Evolutionary conservation across 1,140 invertebrate genomes (phyloP).

Genomic region (Trichonephila clavata): DNA sequence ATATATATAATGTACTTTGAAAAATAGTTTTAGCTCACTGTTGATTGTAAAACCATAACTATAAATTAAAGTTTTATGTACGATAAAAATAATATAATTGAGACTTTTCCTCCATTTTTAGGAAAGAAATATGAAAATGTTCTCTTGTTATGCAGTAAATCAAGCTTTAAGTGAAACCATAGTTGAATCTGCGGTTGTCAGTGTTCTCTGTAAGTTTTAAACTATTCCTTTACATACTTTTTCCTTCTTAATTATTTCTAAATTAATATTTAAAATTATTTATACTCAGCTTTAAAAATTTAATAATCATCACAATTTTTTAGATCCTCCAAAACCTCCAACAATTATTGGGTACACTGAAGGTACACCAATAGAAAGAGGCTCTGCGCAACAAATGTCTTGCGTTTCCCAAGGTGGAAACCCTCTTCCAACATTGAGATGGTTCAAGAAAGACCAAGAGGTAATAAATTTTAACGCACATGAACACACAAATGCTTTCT

Average conservation of each 20-base stretch:
- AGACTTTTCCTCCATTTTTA: constrained; percentile 78
- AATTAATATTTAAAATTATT: not conserved
- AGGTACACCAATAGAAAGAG: constrained; percentile 89
- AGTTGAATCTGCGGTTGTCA: constrained; percentile 92
- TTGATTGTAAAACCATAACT: too few relatives aligned
- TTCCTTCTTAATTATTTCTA: not conserved
- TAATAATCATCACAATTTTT: not conserved
- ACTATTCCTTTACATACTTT: not conserved
- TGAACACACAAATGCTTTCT: too few relatives aligned
- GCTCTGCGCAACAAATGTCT: constrained; percentile 91
- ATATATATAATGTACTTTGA: too few relatives aligned
- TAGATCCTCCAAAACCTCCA: constrained; percentile 95
- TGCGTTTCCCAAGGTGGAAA: constrained; percentile 97
- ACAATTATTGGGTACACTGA: constrained; percentile 93
- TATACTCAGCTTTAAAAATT: not conserved
- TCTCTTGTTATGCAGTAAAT: constrained; percentile 92
- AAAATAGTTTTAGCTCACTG: too few relatives aligned
- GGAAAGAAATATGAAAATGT: constrained; percentile 87
- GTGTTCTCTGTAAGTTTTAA: constrained; percentile 93
- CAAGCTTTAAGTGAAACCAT: constrained; percentile 90
- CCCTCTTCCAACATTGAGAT: constrained; percentile 89
- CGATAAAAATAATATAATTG: too few relatives aligned
- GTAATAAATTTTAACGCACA: constrained; percentile 20
- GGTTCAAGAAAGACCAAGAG: constrained; percentile 77
- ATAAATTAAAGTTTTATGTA: too few relatives aligned